Conservation (phyloP, 2,797 vertebrate genomes). For the Galaxias olidus region DNA sequence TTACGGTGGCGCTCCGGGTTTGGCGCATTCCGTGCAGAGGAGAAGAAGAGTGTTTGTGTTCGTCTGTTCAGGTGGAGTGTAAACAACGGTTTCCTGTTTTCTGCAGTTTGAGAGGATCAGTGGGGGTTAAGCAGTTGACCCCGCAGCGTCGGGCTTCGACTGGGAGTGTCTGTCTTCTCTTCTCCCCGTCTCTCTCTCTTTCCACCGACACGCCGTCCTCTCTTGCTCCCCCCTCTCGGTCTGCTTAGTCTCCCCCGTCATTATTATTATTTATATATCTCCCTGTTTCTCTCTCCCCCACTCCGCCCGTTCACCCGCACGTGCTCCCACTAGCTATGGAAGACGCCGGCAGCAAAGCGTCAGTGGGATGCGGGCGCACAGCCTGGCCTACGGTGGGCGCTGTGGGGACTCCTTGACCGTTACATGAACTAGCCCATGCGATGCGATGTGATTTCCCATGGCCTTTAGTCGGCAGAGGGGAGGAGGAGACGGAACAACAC, state of each 20-base stretch:
- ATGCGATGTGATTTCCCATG: constrained; percentile 48
- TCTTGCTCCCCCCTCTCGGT: not conserved
- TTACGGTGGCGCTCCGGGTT: constrained; percentile 20
- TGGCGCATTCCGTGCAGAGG: constrained; percentile 20
- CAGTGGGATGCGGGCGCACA: constrained; percentile 23
- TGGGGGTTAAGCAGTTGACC: constrained; percentile 13
- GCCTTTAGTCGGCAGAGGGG: constrained; percentile 15
- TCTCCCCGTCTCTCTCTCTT: not conserved
- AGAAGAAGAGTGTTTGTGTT: constrained; percentile 21
- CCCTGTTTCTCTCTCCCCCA: not conserved
- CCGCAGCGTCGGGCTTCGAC: not conserved
- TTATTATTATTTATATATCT: too few relatives aligned
- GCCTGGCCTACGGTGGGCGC: constrained; percentile 48
- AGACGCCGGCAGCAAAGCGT: constrained; percentile 9
- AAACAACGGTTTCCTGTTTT: constrained; percentile 18
- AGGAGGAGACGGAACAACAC: constrained; percentile 32
- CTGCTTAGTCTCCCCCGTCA: not conserved
- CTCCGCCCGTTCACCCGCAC: not conserved
- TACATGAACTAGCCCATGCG: constrained; percentile 50
- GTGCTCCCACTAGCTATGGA: not conserved
- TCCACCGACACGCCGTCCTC: not conserved
- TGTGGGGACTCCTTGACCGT: constrained; percentile 48
- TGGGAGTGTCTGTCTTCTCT: not conserved
- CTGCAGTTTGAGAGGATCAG: constrained; percentile 1
- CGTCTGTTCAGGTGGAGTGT: constrained; percentile 19